Base-by-base conservation (phyloP, 2,113 vertebrate genomes). In the Salminus brasiliensis region DNA sequence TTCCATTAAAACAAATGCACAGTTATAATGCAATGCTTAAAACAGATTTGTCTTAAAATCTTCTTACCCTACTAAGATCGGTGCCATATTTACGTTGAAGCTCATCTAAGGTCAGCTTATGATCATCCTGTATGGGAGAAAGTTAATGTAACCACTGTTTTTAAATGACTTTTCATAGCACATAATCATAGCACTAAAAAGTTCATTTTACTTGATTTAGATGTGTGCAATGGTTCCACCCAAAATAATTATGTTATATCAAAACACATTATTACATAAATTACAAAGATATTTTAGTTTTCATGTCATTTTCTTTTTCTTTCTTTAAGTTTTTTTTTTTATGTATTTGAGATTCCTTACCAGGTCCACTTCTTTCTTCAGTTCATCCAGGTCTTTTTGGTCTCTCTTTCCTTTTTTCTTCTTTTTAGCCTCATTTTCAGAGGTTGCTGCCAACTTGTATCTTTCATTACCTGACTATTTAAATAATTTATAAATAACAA, bases 361-460 rank as follows among this genome's bases (percentile, higher is more conserved):
- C 95, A 99, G 84, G 15, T 93, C 80, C 0, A 98, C 97, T 89
- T 99, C 97, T 85, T 99, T 99, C 87, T 99, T 99, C 68, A 98
- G 92, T 0, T 98, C 97, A 0, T 97, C 96, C 95, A 98, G 94
- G 29, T 99, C 95, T 82, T 89, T 93, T 32, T 88, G 60, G 1
- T 59, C 75, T 59, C 78, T 90, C 1, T 95, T 95, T 3, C 89
- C 93, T 81, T 94, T 95, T 72, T 91, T 87, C 79, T 94, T 93
- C 65, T 94, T 95, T 16, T 85, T 87, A 0, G 66, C 12, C 0
- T 87, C 90, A 87, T 94, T 91, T 27, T 99, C 96, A 0, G 97
- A 97, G 13, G 96, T 96, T 0, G 96, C 92, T 0, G 97, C 96
- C 52, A 95, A 91, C 65, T 97, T 94, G 93, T 99, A 99, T 0